Conservation (phyloP, 2,888 invertebrate species). For the Merodon equestris region DNA sequence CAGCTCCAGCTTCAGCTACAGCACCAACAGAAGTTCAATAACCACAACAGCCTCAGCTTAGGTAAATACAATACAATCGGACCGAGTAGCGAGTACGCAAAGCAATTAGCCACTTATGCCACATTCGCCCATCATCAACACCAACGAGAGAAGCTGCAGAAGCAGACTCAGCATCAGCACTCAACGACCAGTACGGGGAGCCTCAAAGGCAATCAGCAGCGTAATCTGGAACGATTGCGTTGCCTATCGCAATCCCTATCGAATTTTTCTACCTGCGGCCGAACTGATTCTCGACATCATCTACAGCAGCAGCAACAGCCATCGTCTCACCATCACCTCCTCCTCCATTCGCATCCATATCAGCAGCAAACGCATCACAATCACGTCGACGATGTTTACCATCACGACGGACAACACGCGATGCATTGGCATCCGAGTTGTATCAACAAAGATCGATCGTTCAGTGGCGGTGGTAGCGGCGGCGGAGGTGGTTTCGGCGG, state of each 20-base stretch:
- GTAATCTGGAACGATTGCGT: slow-evolving; percentile 76
- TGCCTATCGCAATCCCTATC: slow-evolving; percentile 78
- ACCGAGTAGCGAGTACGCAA: slow-evolving; percentile 77
- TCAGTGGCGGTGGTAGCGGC: slow-evolving; percentile 13
- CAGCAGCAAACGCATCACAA: slow-evolving; percentile 68
- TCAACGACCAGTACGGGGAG: slow-evolving; percentile 70
- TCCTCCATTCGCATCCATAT: slow-evolving; percentile 68
- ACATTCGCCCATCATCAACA: slow-evolving; percentile 72
- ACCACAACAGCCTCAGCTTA: slow-evolving; percentile 70
- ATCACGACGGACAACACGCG: slow-evolving; percentile 56
- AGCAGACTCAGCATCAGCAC: slow-evolving; percentile 72
- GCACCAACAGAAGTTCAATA: slow-evolving; percentile 50
- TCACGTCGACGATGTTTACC: slow-evolving; percentile 44
- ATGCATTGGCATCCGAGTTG: slow-evolving; percentile 63
- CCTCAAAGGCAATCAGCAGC: slow-evolving; percentile 71
- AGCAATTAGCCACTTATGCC: slow-evolving; percentile 75
- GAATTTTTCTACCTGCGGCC: slow-evolving; percentile 74
- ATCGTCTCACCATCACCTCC: slow-evolving; percentile 8
- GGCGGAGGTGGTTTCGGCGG: slow-evolving; percentile 24
- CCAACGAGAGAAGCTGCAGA: slow-evolving; percentile 58
- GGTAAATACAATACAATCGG: slow-evolving; percentile 79
- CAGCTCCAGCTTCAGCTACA: slow-evolving; percentile 54
- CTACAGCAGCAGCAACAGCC: slow-evolving; percentile 64
- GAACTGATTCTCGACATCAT: slow-evolving; percentile 71
- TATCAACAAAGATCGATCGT: slow-evolving; percentile 53